Evolutionary conservation across 2,888 invertebrate species (phyloP), one percentile per base, ranked within the genome.

Genomic region (Brassicogethes aeneus): DNA sequence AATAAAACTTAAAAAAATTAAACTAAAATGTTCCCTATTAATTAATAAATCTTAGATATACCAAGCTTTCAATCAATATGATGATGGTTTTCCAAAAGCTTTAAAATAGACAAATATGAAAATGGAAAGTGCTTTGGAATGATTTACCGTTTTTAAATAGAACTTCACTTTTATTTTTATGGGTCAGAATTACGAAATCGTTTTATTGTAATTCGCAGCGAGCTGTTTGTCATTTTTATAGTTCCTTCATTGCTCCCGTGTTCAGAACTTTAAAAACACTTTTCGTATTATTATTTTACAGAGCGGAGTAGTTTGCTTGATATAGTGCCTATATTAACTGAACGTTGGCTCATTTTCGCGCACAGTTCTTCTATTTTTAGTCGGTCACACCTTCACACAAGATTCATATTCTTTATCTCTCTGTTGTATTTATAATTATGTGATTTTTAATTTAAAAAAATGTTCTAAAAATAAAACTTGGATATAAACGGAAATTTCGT

Each of bases 91-190:
- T 54, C 48, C 53, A 55, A 56, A 52, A 46, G 54, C 50, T 47
- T 42, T 45, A 39, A 44, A 53, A 54, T 47, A 51, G 53, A 49
- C 51, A 54, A 50, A 42, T 46, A 42, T 49, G 44, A 44, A 55
- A 56, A 56, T 52, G 52, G 51, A 55, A 54, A 58, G 53, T 54
- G 54, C 54, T 55, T 52, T 48, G 52, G 55, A 52, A 56, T 57
- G 55, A 56, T 59, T 59, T 59, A 57, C 56, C 54, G 56, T 57
- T 52, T 55, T 50, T 47, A 53, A 55, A 54, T 56, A 48, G 54
- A 50, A 51, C 50, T 48, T 52, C 50, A 48, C 43, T 55, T 51
- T 51, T 54, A 52, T 53, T 52, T 56, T 53, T 55, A 53, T 53
- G 44, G 51, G 10, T 32, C 12, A 12, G 32, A 32, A 32, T 32